Evolutionary conservation across 2,888 invertebrate genomes (phyloP), one percentile per base, ranked within the genome.

Genomic region (Dorcus hopei): DNA sequence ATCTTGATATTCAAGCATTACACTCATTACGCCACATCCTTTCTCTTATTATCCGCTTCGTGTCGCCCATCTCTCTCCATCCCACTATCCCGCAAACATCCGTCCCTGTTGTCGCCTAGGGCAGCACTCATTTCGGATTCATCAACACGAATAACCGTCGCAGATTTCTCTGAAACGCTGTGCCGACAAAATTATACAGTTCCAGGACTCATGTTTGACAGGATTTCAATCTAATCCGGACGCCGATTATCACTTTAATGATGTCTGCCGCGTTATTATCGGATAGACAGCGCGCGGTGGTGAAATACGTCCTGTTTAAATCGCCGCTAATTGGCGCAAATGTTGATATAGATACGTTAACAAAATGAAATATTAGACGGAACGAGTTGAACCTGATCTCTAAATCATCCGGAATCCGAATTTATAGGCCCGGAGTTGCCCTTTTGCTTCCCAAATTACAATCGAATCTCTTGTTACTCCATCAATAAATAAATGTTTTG

Each of bases 101-200:
- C 40, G 53, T 39, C 43, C 43, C 47, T 52, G 41, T 60, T 56
- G 51, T 38, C 53, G 60, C 61, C 53, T 53, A 57, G 49, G 63
- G 58, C 58, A 58, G 33, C 61, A 54, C 59, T 59, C 59, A 53
- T 55, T 63, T 59, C 56, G 61, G 58, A 54, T 49, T 63, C 63
- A 63, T 61, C 61, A 63, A 42, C 57, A 52, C 57, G 61, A 63
- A 63, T 63, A 63, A 61, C 61, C 63, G 57, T 61, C 61, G 59
- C 50, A 59, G 61, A 63, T 63, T 59, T 63, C 58, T 58, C 52
- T 57, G 61, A 61, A 63, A 61, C 59, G 63, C 63, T 54, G 61
- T 61, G 63, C 60, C 63, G 63, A 63, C 63, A 52, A 61, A 63
- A 63, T 63, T 63, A 63, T 61, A 57, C 59, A 61, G 63, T 63